These are phyloP conservation scores for Cantharis flavilabris DNA, from an alignment of 2,888 invertebrate genomes.

Conservation along the genomic window DNA sequence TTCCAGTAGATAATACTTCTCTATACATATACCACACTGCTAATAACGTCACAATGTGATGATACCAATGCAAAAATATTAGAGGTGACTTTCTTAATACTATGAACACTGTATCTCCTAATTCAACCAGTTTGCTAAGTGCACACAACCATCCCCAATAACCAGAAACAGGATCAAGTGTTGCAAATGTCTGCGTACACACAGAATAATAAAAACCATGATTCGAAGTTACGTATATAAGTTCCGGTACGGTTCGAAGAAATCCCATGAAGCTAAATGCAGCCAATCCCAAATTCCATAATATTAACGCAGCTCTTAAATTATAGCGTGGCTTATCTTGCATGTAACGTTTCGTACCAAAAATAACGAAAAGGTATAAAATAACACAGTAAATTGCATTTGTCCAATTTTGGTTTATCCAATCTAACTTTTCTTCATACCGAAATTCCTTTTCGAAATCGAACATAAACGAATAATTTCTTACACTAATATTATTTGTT, in stretches of 20 bases:
- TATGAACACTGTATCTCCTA: conserved; percentile 68
- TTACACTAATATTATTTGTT: background rate
- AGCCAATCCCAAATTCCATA: conserved; percentile 93
- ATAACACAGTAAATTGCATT: conserved; percentile 85
- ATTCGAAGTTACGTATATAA: conserved; percentile 86
- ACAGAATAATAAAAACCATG: conserved; percentile 59
- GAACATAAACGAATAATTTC: conserved; percentile 69
- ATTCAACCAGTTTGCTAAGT: conserved; percentile 83
- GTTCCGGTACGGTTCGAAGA: conserved; percentile 90
- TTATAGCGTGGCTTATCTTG: conserved; percentile 88
- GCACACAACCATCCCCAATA: conserved; percentile 99
- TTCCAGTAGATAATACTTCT: conserved; percentile 86
- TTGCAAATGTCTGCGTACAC: conserved; percentile 93
- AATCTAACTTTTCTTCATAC: conserved; percentile 83
- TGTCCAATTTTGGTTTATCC: conserved; percentile 98
- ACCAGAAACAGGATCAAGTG: conserved; percentile 89
- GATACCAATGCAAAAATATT: conserved; percentile 96
- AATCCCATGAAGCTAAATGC: conserved; percentile 95
- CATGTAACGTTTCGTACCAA: conserved; percentile 93
- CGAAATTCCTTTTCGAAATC: conserved; percentile 95
- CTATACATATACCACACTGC: conserved; percentile 94
- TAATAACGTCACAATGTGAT: conserved; percentile 91
- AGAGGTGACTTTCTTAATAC: conserved; percentile 90
- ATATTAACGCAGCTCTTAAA: conserved; percentile 79
- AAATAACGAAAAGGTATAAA: conserved; percentile 91